phyloP scores from a whole-genome alignment of 2,797 vertebrate genomes.

The Mareca strepera region DNA sequence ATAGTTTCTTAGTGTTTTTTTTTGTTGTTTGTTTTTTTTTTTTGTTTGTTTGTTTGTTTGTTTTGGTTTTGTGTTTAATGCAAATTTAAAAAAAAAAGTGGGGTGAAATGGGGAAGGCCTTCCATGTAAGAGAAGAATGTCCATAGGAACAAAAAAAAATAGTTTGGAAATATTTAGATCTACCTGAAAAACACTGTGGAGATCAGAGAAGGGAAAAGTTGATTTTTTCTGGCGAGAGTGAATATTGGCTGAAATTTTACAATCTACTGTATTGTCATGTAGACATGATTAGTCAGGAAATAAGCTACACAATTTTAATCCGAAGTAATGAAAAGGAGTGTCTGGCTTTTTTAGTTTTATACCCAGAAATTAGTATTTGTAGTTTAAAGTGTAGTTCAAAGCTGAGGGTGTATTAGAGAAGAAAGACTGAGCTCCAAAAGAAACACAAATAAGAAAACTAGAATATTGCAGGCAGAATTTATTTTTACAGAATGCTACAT shows the following conservation, averaged over 20 bases:
- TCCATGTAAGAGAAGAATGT: neutral
- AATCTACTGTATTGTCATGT: neutral
- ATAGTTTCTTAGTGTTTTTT: neutral
- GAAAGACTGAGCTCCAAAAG: neutral
- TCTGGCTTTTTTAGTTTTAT: neutral
- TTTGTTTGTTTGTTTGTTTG: too few species aligned
- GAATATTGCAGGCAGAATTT: neutral
- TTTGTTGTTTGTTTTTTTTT: neutral
- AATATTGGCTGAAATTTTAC: neutral
- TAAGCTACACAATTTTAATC: neutral
- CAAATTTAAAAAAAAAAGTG: neutral
- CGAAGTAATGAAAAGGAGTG: neutral
- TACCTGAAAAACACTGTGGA: neutral
- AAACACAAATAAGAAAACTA: neutral
- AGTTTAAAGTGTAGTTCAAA: neutral
- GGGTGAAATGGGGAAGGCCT: neutral
- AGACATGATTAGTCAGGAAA: neutral
- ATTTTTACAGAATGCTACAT: neutral
- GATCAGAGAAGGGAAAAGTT: neutral
- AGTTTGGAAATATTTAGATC: neutral
- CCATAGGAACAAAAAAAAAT: rapidly evolving
- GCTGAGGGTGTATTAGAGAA: neutral
- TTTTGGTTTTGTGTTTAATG: neutral
- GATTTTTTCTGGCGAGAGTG: neutral
- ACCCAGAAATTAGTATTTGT: neutral